Evolutionary conservation across 2,888 invertebrate species (phyloP), one percentile per base, ranked within the genome.

Genomic region (Vanessa cardui): DNA sequence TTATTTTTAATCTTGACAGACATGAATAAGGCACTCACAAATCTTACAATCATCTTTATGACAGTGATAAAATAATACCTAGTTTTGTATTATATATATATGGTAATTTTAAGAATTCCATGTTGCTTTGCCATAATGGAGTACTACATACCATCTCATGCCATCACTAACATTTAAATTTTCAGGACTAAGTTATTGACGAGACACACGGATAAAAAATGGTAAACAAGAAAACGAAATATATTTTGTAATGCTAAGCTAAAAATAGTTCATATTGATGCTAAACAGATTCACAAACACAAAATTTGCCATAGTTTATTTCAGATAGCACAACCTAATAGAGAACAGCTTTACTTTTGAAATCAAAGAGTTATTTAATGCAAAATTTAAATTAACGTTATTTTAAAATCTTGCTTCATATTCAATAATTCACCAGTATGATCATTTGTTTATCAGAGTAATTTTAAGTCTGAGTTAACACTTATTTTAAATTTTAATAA

Each of bases 151-250:
- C 82, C 85, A 85, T 75, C 80, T 85, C 89, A 90, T 93, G 84
- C 87, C 90, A 91, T 88, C 84, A 86, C 90, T 90, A 90, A 90
- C 90, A 87, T 83, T 93, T 93, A 86, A 92, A 94, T 96, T 96
- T n/a, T 91, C 96, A 96, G 96, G 96, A 96, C 96, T 94, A 96
- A 96, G 94, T 95, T 96, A 92, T 96, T 96, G 94, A 96, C 96
- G 91, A 95, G 96, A 94, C 96, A 96, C 94, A 95, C 94, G 94
- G 96, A 96, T 94, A 95, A 95, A 84, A 95, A 96, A 96, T 96
- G 96, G 96, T 96, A 96, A 96, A 85, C 78, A 79, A 74, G 79
- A 81, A 82, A 77, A 79, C 81, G 81, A 77, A 79, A 58, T 66
- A 72, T 77, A 72, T 76, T 80, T 73, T 81, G 80, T 80, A 82